Conservation (phyloP, 2,113 vertebrate genomes). For the Cranoglanis bouderius region DNA sequence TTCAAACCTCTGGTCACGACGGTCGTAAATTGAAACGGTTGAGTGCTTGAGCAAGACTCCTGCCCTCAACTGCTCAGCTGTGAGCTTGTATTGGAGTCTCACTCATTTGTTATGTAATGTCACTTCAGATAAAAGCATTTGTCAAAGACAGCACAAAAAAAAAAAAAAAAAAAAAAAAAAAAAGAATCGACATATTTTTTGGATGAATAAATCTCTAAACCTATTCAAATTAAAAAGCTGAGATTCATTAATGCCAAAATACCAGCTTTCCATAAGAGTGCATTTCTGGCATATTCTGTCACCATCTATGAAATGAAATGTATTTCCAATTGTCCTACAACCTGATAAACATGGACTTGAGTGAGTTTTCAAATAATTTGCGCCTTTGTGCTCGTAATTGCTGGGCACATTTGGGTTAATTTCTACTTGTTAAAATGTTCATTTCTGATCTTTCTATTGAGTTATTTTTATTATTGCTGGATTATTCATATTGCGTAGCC, state of each 20-base stretch:
- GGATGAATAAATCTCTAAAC: too few species aligned
- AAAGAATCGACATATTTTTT: too few species aligned
- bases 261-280: not conserved
- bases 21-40: not conserved
- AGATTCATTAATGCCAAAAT: not conserved
- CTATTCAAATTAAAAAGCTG: not conserved
- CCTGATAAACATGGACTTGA: not conserved
- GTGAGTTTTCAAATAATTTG: not conserved
- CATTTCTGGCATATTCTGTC: not conserved
- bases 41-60: not conserved
- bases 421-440: conserved; percentile 2
- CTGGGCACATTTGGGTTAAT: not conserved
- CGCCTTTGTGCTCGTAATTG: conserved; percentile 24
- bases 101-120: not conserved
- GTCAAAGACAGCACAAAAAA: not conserved
- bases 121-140: not conserved
- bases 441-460: not conserved
- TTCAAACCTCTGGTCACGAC: not conserved
- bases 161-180: too few species aligned
- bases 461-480: not conserved
- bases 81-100: too few species aligned
- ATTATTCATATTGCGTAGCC: not conserved
- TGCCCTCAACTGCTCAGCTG: not conserved
- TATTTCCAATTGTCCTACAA: not conserved
- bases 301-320: not conserved